These are phyloP conservation scores for Folsomia manolachei DNA, from an alignment of 2,888 invertebrate genomes.

Conservation along the genomic window DNA sequence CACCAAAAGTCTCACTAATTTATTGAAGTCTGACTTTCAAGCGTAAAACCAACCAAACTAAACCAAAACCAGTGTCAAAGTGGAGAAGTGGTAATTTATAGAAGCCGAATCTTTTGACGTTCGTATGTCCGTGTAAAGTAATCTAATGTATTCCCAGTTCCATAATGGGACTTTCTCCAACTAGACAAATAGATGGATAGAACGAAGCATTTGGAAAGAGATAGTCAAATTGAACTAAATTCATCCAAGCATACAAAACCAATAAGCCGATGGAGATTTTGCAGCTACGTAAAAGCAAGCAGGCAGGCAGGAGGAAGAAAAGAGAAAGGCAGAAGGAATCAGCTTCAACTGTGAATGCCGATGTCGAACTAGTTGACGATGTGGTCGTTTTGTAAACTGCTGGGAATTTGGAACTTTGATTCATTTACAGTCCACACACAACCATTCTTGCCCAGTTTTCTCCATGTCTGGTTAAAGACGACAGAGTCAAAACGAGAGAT, in stretches of 20 bases:
- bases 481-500: too few relatives aligned
- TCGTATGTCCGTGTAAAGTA: not conserved
- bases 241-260: not conserved
- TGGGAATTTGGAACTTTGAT: conserved; percentile 2
- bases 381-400: not conserved
- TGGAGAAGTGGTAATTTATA: not conserved
- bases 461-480: not conserved
- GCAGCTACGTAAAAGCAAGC: too few relatives aligned
- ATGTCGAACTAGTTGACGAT: conserved; percentile 5
- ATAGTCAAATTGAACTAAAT: not conserved
- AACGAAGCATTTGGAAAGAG: not conserved
- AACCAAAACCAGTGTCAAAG: not conserved
- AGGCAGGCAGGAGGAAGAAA: too few relatives aligned
- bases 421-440: conserved; percentile 8
- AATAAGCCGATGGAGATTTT: not conserved
- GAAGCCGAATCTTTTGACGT: not conserved
- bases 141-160: not conserved
- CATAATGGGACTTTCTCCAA: not conserved
- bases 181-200: too few relatives aligned
- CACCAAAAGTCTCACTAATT: not conserved
- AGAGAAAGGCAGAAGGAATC: not conserved
- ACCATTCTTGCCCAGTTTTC: not conserved
- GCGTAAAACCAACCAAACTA: too few relatives aligned
- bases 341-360: not conserved
- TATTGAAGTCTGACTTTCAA: not conserved